These are phyloP conservation scores for Varroa destructor DNA, from an alignment of 1,140 invertebrate species.

Conservation along the genomic window DNA sequence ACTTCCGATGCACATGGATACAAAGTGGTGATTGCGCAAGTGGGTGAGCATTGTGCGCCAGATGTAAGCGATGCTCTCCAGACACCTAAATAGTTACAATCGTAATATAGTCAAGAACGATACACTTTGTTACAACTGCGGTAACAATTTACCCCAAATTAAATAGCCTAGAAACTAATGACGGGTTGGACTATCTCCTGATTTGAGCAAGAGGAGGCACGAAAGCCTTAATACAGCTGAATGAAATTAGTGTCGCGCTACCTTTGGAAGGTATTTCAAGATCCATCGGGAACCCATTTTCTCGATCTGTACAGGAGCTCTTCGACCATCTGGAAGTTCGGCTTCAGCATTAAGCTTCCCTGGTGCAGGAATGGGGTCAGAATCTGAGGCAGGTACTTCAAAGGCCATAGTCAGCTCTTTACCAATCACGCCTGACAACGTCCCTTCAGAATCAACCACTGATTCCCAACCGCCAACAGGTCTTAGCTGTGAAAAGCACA, in stretches of 20 bases:
- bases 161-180: too few relatives aligned
- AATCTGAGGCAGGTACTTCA: neutral
- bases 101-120: too few relatives aligned
- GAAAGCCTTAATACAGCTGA: too few relatives aligned
- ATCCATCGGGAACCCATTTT: too few relatives aligned
- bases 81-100: neutral
- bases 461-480: constrained; percentile 12
- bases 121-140: too few relatives aligned
- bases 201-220: too few relatives aligned
- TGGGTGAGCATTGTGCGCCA: neutral
- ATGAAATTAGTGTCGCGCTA: too few relatives aligned
- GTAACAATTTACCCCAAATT: too few relatives aligned
- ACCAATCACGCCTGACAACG: neutral
- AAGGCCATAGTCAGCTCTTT: constrained; percentile 3
- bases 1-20: constrained; percentile 7
- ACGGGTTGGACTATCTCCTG: too few relatives aligned
- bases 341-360: neutral
- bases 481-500: neutral
- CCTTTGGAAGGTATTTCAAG: too few relatives aligned
- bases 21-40: constrained; percentile 4
- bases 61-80: constrained; percentile 16
- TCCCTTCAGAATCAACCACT: neutral
- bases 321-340: constrained; percentile 7
- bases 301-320: neutral
- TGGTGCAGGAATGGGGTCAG: neutral